Percentiles rank a stretch among this genome's conserved stretches.
These are phyloP conservation scores for Bursaphelenchus okinawaensis DNA, from an alignment of 2,888 invertebrate species.

Conservation along the genomic window DNA sequence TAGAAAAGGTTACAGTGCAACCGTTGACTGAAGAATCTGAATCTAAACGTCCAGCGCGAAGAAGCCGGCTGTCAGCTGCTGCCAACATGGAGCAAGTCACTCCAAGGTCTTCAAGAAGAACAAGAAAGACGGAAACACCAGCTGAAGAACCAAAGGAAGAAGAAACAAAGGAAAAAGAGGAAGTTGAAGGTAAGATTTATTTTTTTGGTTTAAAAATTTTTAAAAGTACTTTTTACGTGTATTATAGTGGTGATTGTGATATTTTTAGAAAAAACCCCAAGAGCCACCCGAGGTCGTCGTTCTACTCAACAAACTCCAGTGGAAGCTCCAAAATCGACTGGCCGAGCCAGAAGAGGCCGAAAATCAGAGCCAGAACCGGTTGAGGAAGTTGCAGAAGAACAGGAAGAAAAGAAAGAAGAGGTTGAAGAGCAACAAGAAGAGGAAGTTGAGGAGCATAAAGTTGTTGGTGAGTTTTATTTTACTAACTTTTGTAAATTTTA, in stretches of 20 bases:
- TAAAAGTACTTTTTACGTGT: too few relatives aligned
- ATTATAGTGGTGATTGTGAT: too few relatives aligned
- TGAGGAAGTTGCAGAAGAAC: constrained; percentile 14
- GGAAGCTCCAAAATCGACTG: not conserved
- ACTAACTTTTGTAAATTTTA: too few relatives aligned
- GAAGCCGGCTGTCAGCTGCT: too few relatives aligned
- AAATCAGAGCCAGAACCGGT: constrained; percentile 7
- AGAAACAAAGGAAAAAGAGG: not conserved
- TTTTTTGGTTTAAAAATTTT: not conserved
- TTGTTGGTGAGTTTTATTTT: too few relatives aligned
- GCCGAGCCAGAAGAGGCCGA: not conserved
- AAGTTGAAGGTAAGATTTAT: not conserved
- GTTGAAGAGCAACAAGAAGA: constrained; percentile 11
- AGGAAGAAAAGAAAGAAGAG: constrained; percentile 2
- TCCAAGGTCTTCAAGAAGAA: not conserved
- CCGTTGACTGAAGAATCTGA: too few relatives aligned
- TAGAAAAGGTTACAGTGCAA: too few relatives aligned
- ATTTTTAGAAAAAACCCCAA: not conserved
- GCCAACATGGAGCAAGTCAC: too few relatives aligned
- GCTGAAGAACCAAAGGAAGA: not conserved
- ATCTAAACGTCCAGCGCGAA: too few relatives aligned
- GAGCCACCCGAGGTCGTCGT: not conserved
- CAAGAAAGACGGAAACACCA: not conserved
- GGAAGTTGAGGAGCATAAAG: constrained; percentile 2
- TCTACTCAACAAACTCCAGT: not conserved